Evolutionary conservation across 1,140 invertebrate genomes (phyloP).

Genomic region (Gonatopus flavifemur): DNA sequence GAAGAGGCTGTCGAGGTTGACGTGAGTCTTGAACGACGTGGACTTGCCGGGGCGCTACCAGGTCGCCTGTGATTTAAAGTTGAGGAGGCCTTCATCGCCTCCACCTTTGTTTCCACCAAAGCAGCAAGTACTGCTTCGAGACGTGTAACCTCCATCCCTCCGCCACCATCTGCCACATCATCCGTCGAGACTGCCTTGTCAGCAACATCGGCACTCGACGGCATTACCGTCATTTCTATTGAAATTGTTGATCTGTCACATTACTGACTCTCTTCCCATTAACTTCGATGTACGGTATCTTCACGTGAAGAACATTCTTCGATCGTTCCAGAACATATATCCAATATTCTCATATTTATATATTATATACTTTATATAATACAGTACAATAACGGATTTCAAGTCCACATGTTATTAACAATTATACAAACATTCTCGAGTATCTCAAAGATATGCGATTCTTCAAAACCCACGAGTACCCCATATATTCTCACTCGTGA

Average conservation of each 20-base stretch:
- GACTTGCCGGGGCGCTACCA: constrained; percentile 48
- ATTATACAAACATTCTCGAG: too few relatives aligned
- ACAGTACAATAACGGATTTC: too few relatives aligned
- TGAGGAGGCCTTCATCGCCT: constrained; percentile 50
- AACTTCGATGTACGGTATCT: too few relatives aligned
- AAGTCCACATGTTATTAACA: too few relatives aligned
- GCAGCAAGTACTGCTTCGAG: constrained; percentile 68
- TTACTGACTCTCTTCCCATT: constrained; percentile 8
- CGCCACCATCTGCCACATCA: constrained; percentile 50
- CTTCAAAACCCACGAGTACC: too few relatives aligned
- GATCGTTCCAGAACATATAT: too few relatives aligned
- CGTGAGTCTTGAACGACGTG: constrained; percentile 44
- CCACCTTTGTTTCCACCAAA: constrained; percentile 66
- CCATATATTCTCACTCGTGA: too few relatives aligned
- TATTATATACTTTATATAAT: too few relatives aligned
- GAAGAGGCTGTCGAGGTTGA: constrained; percentile 53
- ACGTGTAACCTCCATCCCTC: constrained; percentile 61
- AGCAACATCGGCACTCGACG: constrained; percentile 59
- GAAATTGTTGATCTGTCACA: constrained; percentile 14
- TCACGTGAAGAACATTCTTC: too few relatives aligned
- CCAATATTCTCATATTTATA: too few relatives aligned
- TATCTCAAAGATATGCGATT: too few relatives aligned
- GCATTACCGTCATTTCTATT: constrained; percentile 52
- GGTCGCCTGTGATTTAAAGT: constrained; percentile 35
- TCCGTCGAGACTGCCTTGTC: constrained; percentile 73